Evolutionary conservation across 1,140 invertebrate species (phyloP).

Genomic region (Orius laevigatus): DNA sequence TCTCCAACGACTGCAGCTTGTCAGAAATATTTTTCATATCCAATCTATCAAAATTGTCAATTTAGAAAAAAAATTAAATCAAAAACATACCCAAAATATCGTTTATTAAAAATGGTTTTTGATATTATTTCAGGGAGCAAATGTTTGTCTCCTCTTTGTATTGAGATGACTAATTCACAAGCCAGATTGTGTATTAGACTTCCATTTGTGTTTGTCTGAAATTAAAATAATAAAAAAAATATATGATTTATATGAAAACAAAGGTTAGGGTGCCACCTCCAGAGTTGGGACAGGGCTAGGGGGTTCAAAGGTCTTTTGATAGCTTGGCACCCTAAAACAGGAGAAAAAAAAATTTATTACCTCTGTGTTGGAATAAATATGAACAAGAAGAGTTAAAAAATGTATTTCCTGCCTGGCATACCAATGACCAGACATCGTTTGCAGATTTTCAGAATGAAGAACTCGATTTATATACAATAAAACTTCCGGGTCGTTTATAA

Average conservation of each 20-base stretch:
- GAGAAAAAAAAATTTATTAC: constrained; percentile 13
- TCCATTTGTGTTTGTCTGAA: constrained; percentile 6
- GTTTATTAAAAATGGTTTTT: constrained; percentile 18
- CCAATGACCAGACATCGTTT: constrained; percentile 16
- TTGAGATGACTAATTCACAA: constrained; percentile 15
- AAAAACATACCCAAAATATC: constrained; percentile 17
- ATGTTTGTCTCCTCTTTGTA: constrained; percentile 20
- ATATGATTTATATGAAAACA: constrained; percentile 1
- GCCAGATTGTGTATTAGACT: constrained; percentile 16
- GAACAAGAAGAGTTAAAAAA: constrained; percentile 14
- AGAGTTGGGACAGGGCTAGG: too few species aligned
- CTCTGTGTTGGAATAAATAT: constrained; percentile 15
- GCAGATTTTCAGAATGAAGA: constrained; percentile 2
- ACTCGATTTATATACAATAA: constrained; percentile 16
- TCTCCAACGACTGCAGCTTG: background rate
- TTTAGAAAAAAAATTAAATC: constrained; percentile 3
- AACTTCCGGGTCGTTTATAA: constrained; percentile 12
- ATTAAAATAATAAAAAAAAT: constrained; percentile 8
- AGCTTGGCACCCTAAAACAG: background rate
- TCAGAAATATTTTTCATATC: constrained; percentile 1
- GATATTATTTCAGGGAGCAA: constrained; percentile 17
- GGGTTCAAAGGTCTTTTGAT: background rate
- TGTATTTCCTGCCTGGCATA: constrained; percentile 19
- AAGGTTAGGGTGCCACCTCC: background rate
- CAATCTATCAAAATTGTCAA: too few species aligned